Evolutionary conservation across 2,797 vertebrate species (phyloP).

Genomic region (Coendou prehensilis): DNA sequence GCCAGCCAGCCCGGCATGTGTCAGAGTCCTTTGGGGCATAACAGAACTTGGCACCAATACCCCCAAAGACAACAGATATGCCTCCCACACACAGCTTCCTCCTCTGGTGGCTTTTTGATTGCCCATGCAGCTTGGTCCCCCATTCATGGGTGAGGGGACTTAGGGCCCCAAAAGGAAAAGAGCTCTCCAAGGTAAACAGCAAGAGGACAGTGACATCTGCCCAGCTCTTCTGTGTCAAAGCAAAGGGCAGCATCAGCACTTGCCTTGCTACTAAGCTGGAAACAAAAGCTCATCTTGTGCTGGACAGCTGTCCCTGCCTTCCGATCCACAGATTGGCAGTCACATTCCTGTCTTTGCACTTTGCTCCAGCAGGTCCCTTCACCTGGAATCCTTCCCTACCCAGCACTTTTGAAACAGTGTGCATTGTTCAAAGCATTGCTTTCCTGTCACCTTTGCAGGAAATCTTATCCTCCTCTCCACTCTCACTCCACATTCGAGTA

Average conservation of each 20-base stretch:
- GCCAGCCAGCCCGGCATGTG: constrained; percentile 24
- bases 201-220: background rate
- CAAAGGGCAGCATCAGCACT: background rate
- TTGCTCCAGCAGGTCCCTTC: background rate
- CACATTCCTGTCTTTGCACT: accelerated
- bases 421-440: accelerated
- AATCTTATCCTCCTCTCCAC: background rate
- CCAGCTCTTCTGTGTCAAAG: background rate
- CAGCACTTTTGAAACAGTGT: accelerated
- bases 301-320: background rate
- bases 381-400: background rate
- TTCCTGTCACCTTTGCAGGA: background rate
- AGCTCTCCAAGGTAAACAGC: background rate
- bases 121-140: background rate
- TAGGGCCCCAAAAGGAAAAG: background rate
- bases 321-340: background rate
- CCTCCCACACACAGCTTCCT: background rate
- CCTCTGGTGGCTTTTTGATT: background rate
- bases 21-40: constrained; percentile 31
- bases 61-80: constrained; percentile 21
- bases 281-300: accelerated
- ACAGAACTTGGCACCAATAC: background rate
- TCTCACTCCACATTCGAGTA: accelerated
- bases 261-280: background rate
- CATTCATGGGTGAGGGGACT: background rate